Evolutionary conservation across 2,113 vertebrate genomes (phyloP).

Genomic region (Elachura formosa): DNA sequence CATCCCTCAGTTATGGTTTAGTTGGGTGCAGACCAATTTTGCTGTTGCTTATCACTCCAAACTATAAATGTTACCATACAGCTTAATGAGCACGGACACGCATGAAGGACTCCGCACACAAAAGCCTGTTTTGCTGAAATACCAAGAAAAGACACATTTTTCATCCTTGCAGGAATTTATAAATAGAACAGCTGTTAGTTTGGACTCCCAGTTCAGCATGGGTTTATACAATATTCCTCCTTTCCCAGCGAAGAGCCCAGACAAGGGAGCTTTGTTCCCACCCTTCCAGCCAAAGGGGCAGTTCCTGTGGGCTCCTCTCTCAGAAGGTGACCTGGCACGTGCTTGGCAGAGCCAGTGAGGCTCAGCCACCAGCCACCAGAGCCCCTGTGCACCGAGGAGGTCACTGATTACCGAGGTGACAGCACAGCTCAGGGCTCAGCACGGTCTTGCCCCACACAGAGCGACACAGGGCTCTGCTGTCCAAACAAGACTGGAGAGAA

Average conservation of each 20-base stretch:
- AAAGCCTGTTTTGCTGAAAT: slow-evolving; percentile 17
- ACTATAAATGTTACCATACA: slow-evolving; percentile 12
- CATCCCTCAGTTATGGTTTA: not conserved
- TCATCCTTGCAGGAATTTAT: not conserved
- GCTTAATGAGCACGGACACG: slow-evolving; percentile 12
- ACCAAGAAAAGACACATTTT: not conserved
- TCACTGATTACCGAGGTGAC: not conserved
- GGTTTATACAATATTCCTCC: not conserved
- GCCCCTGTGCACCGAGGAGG: not conserved
- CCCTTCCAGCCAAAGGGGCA: not conserved
- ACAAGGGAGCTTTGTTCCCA: slow-evolving; percentile 23
- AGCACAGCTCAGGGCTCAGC: not conserved
- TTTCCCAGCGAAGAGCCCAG: not conserved
- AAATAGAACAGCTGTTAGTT: slow-evolving; percentile 41
- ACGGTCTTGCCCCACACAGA: rapidly evolving
- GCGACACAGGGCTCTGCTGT: not conserved
- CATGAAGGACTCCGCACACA: not conserved
- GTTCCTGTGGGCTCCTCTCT: not conserved
- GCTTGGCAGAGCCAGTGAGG: not conserved
- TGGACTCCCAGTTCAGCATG: not conserved
- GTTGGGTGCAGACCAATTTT: not conserved
- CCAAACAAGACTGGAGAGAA: not conserved
- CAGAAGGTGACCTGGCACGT: not conserved
- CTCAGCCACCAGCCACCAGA: not conserved
- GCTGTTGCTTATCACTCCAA: not conserved